phyloP scores from a whole-genome alignment of 2,113 vertebrate species.

The Pavo muticus region DNA sequence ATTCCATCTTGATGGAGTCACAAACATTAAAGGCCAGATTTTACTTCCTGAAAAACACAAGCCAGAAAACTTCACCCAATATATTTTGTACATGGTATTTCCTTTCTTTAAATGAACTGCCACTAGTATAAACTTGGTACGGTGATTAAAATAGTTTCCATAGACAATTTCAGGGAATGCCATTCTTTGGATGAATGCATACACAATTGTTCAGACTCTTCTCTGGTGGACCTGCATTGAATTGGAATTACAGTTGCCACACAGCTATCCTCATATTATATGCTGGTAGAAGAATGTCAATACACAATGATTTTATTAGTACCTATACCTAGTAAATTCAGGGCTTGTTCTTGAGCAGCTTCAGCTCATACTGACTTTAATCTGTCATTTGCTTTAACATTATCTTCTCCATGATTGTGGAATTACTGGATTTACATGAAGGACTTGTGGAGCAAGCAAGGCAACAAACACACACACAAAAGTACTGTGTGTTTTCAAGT shows the following conservation, averaged over 20 bases:
- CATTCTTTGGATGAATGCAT: not conserved
- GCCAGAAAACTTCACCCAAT: slow-evolving; percentile 24
- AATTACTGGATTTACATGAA: not conserved
- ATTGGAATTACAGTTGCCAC: not conserved
- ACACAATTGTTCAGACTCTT: not conserved
- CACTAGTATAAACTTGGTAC: slow-evolving; percentile 2
- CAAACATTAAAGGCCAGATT: slow-evolving; percentile 12
- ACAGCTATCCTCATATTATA: not conserved
- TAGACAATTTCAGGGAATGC: not conserved
- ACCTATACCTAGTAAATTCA: not conserved
- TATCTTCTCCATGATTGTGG: not conserved
- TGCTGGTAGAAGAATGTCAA: not conserved
- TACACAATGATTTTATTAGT: not conserved
- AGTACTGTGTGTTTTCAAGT: not conserved
- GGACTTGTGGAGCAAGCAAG: not conserved
- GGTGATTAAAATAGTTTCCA: slow-evolving; percentile 26
- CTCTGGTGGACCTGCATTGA: not conserved
- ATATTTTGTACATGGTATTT: slow-evolving; percentile 24
- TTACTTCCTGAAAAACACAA: slow-evolving; percentile 27
- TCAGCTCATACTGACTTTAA: not conserved
- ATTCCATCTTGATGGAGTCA: slow-evolving; percentile 30
- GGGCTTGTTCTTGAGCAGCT: not conserved
- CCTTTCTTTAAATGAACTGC: slow-evolving; percentile 35
- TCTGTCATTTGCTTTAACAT: not conserved
- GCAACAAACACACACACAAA: not conserved